phyloP scores from a whole-genome alignment of 2,113 vertebrate genomes.

The Antennarius striatus region DNA sequence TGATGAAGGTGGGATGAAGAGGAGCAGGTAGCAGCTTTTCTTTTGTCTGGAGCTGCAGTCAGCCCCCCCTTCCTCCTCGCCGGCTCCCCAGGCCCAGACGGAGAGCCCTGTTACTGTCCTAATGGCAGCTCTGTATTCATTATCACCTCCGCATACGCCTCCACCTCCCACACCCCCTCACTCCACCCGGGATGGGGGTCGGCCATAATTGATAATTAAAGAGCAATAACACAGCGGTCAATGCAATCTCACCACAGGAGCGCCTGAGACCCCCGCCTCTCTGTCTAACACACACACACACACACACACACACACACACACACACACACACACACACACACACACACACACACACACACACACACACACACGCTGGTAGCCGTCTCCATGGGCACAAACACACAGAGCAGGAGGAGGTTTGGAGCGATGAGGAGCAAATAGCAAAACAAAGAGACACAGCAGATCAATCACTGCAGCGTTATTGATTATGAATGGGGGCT shows the following conservation, averaged over 20 bases:
- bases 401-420: constrained; percentile 4
- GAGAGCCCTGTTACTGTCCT: constrained; percentile 70
- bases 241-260: constrained; percentile 79
- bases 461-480: constrained; percentile 50
- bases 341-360: constrained; percentile 15
- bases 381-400: constrained; percentile 20
- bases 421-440: background rate
- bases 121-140: constrained; percentile 81
- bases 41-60: constrained; percentile 74
- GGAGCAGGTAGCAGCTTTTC: constrained; percentile 56
- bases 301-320: constrained; percentile 15
- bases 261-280: constrained; percentile 56
- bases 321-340: constrained; percentile 1
- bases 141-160: constrained; percentile 75
- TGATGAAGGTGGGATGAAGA: constrained; percentile 27
- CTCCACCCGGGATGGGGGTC: constrained; percentile 61
- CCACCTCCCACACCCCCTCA: constrained; percentile 51
- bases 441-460: constrained; percentile 32
- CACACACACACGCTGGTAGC: constrained; percentile 9
- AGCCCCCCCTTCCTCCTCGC: constrained; percentile 46
- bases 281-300: background rate
- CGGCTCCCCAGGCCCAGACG: constrained; percentile 59
- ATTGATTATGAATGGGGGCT: constrained; percentile 46
- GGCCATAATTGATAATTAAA: constrained; percentile 85
- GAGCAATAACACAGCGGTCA: constrained; percentile 83